These are phyloP conservation scores for Anhinga rufa DNA, from an alignment of 2,113 vertebrate species.

Conservation along the genomic window DNA sequence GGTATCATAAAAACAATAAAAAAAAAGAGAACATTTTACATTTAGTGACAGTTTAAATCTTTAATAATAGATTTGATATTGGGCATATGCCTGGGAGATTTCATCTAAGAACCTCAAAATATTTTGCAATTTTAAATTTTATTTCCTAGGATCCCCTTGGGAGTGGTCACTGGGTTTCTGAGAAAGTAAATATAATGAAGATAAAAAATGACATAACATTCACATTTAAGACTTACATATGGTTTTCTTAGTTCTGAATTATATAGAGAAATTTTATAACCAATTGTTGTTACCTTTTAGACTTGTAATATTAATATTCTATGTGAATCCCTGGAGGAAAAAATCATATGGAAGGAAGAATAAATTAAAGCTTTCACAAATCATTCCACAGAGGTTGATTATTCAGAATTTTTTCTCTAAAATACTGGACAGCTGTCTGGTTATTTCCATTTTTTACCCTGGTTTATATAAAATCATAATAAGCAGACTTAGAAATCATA, in stretches of 20 bases:
- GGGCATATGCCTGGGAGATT: neutral
- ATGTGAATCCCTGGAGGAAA: neutral
- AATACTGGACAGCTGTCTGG: neutral
- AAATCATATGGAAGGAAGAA: neutral
- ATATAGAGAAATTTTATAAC: neutral
- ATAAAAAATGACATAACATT: neutral
- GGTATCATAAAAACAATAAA: neutral
- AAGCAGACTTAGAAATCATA: neutral
- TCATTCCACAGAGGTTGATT: neutral
- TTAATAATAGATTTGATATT: neutral
- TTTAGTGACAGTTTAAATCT: neutral
- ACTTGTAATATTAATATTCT: neutral
- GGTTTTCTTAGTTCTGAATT: neutral
- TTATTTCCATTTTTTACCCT: neutral
- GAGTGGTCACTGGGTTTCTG: neutral
- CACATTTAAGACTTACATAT: neutral
- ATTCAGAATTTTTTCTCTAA: neutral
- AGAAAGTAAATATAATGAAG: neutral
- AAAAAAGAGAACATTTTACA: neutral
- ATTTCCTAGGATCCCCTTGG: neutral
- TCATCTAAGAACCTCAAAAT: neutral
- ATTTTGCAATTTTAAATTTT: neutral
- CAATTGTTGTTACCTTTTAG: neutral
- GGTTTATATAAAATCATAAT: neutral
- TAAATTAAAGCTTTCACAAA: neutral